Conservation (phyloP, 2,888 invertebrate species). For the Parochlus steinenii region DNA sequence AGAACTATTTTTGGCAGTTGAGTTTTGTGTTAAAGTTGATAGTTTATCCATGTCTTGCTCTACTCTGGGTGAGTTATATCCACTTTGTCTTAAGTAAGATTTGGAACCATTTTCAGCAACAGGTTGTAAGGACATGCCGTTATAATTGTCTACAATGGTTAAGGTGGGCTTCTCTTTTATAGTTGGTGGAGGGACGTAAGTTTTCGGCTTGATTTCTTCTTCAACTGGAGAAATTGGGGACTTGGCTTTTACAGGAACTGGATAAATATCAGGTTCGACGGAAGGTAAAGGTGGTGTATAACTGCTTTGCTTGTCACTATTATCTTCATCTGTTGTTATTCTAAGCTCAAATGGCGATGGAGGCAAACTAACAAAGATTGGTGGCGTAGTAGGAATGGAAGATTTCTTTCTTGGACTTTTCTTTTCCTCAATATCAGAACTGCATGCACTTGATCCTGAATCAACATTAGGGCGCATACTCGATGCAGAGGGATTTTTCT, state of each 20-base stretch:
- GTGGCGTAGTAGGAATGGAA: conserved; percentile 9
- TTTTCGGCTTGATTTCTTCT: no score
- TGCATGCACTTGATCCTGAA: conserved; percentile 44
- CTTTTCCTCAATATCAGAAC: conserved; percentile 27
- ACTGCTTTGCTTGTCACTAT: not conserved
- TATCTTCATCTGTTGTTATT: conserved; percentile 2
- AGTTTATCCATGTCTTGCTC: not conserved
- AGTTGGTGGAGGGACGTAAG: not conserved
- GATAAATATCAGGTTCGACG: conserved; percentile 1
- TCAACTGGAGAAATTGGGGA: no score
- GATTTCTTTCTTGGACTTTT: conserved; percentile 8
- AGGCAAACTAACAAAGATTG: conserved; percentile 3
- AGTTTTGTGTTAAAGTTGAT: not conserved
- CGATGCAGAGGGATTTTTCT: conserved; percentile 36
- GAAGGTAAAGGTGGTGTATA: conserved; percentile 8
- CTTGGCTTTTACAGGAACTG: no score
- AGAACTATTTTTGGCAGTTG: conserved; percentile 7
- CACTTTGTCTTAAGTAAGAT: no score
- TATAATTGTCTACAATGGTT: conserved; percentile 8
- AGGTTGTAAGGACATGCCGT: conserved; percentile 8
- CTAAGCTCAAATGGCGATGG: conserved; percentile 9
- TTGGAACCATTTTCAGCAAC: no score
- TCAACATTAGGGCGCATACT: conserved; percentile 55
- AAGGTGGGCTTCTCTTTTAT: conserved; percentile 4
- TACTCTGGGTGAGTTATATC: no score